These are phyloP conservation scores for Leuciscus waleckii DNA, from an alignment of 2,797 vertebrate genomes.

Conservation along the genomic window DNA sequence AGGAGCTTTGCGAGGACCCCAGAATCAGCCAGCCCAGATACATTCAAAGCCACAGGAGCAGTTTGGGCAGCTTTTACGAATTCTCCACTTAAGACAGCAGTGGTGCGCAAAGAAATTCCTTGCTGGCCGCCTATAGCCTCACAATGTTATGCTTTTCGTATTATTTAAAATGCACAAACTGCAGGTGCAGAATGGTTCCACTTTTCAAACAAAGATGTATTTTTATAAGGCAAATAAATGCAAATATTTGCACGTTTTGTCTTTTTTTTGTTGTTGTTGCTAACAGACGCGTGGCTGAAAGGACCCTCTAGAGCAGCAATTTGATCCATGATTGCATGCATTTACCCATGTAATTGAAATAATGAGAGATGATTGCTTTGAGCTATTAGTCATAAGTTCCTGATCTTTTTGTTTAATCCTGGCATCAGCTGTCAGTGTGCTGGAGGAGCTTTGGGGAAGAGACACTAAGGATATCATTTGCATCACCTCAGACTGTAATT, in stretches of 20 bases:
- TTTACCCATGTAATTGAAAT: slow-evolving; percentile 97
- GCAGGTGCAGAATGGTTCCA: slow-evolving; percentile 80
- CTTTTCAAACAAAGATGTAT: slow-evolving; percentile 89
- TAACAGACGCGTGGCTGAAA: slow-evolving; percentile 90
- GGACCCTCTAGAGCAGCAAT: slow-evolving; percentile 92
- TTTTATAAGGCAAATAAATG: slow-evolving; percentile 89
- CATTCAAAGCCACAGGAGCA: slow-evolving; percentile 86
- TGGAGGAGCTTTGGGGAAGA: slow-evolving; percentile 90
- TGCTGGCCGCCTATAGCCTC: slow-evolving; percentile 4
- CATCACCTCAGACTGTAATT: slow-evolving; percentile 95
- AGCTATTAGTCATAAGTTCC: slow-evolving; percentile 97
- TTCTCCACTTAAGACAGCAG: slow-evolving; percentile 83
- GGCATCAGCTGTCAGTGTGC: slow-evolving; percentile 93
- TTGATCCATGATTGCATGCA: slow-evolving; percentile 96
- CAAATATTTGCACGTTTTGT: slow-evolving; percentile 94
- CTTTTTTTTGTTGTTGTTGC: slow-evolving; percentile 67
- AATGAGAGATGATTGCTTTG: slow-evolving; percentile 97
- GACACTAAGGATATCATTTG: slow-evolving; percentile 94
- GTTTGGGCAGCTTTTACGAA: slow-evolving; percentile 83
- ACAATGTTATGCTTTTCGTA: slow-evolving; percentile 18
- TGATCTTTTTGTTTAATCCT: slow-evolving; percentile 97
- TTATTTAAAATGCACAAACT: slow-evolving; percentile 71
- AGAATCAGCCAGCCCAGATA: slow-evolving; percentile 86
- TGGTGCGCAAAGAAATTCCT: slow-evolving; percentile 69
- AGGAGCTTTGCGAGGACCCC: slow-evolving; percentile 89